Base-by-base conservation (phyloP, 2,888 invertebrate species). In the Malacosoma neustria region DNA sequence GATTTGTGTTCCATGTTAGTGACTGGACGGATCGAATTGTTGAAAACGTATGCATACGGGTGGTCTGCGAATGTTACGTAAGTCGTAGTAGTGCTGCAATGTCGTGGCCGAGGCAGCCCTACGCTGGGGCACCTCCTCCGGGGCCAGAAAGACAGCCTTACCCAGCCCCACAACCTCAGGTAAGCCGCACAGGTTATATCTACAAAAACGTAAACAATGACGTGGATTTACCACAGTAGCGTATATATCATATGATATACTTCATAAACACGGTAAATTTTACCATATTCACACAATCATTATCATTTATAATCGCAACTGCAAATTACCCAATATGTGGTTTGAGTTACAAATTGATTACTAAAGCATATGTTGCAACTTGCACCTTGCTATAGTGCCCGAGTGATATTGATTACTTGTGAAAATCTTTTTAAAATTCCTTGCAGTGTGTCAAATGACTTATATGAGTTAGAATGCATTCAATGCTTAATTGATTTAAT, bases 101-200 rank as follows among this genome's bases (percentile, higher is more conserved):
- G 86, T 86, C 86, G 66, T 87, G 86, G 86, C 79, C 72, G 73
- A 81, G 82, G 61, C 72, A 80, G 61, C 54, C 64, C 43, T 59
- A 70, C 51, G 51, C 66, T 61, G 52, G 66, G 51, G 54, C 54
- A 39, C 54, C 57, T 38, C 59, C 60, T 41, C 53, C 64, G 42
- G 54, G 62, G 42, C 52, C 64, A 45, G 80, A 69, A 39, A 71
- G 63, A 48, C 72, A 66, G 61, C 51, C 61, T 44, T 75, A 68
- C 61, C 52, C 57, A 49, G 62, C 72, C 40, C 54, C 71, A 43
- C 82, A 81, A 73, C 68, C 74, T 42, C 82, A 82, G 80, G 84
- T 81, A 50, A 72, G 71, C 33, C 34, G 38, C 48, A 41, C 63
- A 69, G 66, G 70, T 72, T 73, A 73, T 61, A 58, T 61, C 53